These are phyloP conservation scores for Cynocephalus volans DNA, from an alignment of 2,113 vertebrate genomes.

Conservation along the genomic window DNA sequence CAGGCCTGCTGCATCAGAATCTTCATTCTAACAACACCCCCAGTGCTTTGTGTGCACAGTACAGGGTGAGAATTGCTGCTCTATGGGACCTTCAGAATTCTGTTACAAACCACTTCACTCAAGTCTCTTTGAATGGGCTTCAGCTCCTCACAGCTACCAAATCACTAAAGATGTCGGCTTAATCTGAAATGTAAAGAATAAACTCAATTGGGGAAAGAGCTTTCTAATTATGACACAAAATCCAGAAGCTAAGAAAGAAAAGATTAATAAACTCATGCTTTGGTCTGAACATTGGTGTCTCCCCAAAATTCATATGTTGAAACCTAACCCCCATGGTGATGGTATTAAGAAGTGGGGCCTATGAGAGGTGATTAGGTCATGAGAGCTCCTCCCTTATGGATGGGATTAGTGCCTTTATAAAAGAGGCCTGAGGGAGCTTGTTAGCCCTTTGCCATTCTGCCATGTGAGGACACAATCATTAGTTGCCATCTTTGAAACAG, in stretches of 20 bases:
- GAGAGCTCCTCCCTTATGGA: background rate
- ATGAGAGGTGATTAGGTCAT: background rate
- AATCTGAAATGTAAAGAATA: constrained; percentile 4
- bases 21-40: background rate
- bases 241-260: background rate
- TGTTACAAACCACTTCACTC: background rate
- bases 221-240: background rate
- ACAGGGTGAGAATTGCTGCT: background rate
- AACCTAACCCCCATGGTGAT: background rate
- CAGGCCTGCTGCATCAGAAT: background rate
- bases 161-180: background rate
- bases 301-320: background rate
- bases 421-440: background rate
- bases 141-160: background rate
- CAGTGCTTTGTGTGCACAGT: background rate
- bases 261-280: background rate
- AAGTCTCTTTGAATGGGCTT: background rate
- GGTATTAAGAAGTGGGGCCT: background rate
- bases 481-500: background rate
- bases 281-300: background rate
- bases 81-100: background rate
- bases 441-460: background rate
- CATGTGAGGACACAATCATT: background rate
- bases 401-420: background rate
- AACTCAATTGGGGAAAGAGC: background rate